Base-by-base conservation (phyloP, 2,888 invertebrate species). In the Physocephala rufipes region DNA sequence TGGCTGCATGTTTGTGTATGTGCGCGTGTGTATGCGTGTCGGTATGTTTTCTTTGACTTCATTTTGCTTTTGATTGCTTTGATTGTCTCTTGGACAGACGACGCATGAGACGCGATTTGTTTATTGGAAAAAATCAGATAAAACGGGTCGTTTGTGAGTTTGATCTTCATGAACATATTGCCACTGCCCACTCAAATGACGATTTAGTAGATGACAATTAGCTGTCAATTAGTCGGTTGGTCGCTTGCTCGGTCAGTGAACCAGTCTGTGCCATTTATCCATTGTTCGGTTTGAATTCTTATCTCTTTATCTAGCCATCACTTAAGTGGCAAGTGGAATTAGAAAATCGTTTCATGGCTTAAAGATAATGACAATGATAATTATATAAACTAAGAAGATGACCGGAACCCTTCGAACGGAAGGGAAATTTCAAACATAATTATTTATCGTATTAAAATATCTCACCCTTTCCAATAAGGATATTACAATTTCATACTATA, bases 261-360 rank as follows among this genome's bases (percentile, higher is more conserved):
- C n/a, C n/a, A n/a, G n/a, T n/a, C n/a, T n/a, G n/a, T n/a, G 53
- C 19, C 21, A 36, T 36, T 36, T 36, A 9, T 36, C 36, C 36
- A 36, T 36, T 36, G 36, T 36, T 65, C 49, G 30, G 51, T 65
- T 30, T 30, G 64, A 47, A 28, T 36, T 65, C 30, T n/a, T n/a
- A 51, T 51, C 51, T 55, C 36, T 66, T 53, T 66, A 66, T 67
- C 67, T 58, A 67, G 26, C 67, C 58, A 67, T 67, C 67, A 55
- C 58, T 67, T 58, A 67, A 55, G 49, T n/a, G n/a, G 58, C 21
- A 43, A 45, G 58, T 67, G 67, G 28, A n/a, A 67, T 67, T 45
- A 58, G 58, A 67, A 58, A 67, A 67, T 19, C 67, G 7, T 36
- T 36, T 36, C 36, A 36, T 36, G 36, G 5, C 36, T 4, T 36